A percentile compares a stretch with the other conserved stretches of the same genome.
phyloP scores from a whole-genome alignment of 2,888 invertebrate genomes.

The Molorchus minor region DNA sequence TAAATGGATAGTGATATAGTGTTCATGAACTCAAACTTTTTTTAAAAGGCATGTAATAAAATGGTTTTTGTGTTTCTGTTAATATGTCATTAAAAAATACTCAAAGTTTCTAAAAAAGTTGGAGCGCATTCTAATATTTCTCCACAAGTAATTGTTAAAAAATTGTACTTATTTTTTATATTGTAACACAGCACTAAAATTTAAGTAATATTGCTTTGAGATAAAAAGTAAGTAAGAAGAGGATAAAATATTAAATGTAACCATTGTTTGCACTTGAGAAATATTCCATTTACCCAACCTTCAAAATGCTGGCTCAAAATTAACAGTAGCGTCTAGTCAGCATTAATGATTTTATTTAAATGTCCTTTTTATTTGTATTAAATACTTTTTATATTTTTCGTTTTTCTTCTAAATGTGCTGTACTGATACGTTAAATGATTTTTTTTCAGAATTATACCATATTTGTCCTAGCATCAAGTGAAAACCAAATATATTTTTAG shows the following conservation, averaged over 20 bases:
- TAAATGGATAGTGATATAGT: too few relatives aligned
- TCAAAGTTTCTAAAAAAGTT: too few relatives aligned
- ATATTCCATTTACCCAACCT: constrained; percentile 46
- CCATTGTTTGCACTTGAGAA: constrained; percentile 30
- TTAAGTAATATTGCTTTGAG: constrained; percentile 6
- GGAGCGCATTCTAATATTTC: too few relatives aligned
- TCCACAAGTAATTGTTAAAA: too few relatives aligned
- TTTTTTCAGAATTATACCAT: constrained; percentile 20
- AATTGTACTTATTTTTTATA: too few relatives aligned
- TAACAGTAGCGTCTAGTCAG: constrained; percentile 58
- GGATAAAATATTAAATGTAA: constrained; percentile 12
- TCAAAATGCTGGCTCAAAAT: constrained; percentile 55
- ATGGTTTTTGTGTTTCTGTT: too few relatives aligned
- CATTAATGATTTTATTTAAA: constrained; percentile 44
- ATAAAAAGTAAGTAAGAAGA: constrained; percentile 4
- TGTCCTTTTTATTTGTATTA: constrained; percentile 11
- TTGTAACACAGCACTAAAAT: background rate
- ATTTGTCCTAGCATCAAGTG: background rate
- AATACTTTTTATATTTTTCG: constrained; percentile 12
- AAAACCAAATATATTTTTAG: constrained; percentile 23
- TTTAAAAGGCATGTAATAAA: too few relatives aligned
- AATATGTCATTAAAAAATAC: too few relatives aligned
- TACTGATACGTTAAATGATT: constrained; percentile 14
- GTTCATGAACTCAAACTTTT: too few relatives aligned
- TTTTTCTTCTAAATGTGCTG: constrained; percentile 7